Base-by-base conservation (phyloP, 2,797 vertebrate genomes). In the Hylomyscus alleni region DNA sequence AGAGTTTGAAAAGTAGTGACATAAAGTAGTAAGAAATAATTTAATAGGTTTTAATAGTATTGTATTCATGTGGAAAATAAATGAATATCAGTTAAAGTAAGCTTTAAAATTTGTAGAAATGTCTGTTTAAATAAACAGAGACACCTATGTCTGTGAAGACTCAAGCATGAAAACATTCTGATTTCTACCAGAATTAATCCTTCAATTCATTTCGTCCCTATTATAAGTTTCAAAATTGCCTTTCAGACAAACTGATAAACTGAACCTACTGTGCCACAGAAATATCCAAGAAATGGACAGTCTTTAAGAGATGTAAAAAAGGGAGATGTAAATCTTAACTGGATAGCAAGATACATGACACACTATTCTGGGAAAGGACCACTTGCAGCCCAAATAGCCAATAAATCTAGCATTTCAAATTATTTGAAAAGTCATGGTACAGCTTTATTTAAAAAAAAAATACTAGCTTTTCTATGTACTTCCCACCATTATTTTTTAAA, bases 201-300 rank as follows among this genome's bases (percentile, higher is more conserved):
- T 13, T 80, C 91, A 80, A 34, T 82, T 65, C 54, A 89, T 93
- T 67, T 4, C 67, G 2, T 52, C 67, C 77, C 22, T 73, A 62
- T 86, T 92, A 78, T 7, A 95, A 95, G 72, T 60, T 87, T 92
- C 44, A 95, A 89, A 80, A 86, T 75, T 69, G 60, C n/a, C 83
- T 87, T 91, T 40, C 26, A 89, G 52, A 22, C 3, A 91, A 67
- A 78, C 15, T 54, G 75, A 76, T 40, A 81, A 89, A 11, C 47
- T 72, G 15, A 47, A 84, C 60, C 47, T 82, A 11, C 67, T 86
- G 12, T 54, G 8, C 11, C 73, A 75, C 9, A 80, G 37, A 84
- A 82, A 89, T 85, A 44, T 67, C 31, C 7, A 84, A 96, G 26
- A 93, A 84, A 60, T 86, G 69, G 13, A 3, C 26, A 8, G 29